Conservation (phyloP, 2,888 invertebrate genomes). For the Fabriciana adippe region DNA sequence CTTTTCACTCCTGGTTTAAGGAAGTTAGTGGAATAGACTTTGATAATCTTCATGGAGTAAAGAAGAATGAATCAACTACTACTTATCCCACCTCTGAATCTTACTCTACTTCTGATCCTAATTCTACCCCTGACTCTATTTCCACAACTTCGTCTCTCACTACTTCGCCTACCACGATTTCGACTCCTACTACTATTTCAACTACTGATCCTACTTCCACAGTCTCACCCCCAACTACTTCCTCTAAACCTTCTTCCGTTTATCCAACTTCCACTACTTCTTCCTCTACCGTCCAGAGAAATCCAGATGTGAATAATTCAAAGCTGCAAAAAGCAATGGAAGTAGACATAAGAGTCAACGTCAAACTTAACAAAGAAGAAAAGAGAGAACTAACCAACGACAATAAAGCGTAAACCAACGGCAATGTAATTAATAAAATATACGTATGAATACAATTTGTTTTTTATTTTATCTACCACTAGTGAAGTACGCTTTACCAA, state of each 20-base stretch:
- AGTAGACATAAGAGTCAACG: slow-evolving; percentile 68
- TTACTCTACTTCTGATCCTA: background rate
- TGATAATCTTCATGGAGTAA: slow-evolving; percentile 51
- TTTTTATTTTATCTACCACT: too few relatives aligned
- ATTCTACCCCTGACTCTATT: background rate
- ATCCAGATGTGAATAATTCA: slow-evolving; percentile 50
- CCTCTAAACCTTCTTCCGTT: too few relatives aligned
- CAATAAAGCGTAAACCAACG: too few relatives aligned
- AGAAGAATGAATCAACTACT: slow-evolving; percentile 43
- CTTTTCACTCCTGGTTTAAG: slow-evolving; percentile 64
- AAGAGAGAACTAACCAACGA: slow-evolving; percentile 39
- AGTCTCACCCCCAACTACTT: too few relatives aligned
- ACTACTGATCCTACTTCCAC: too few relatives aligned
- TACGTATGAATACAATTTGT: too few relatives aligned
- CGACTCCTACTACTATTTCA: too few relatives aligned
- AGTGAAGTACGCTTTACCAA: too few relatives aligned
- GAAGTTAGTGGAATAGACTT: slow-evolving; percentile 64
- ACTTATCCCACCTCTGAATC: slow-evolving; percentile 6
- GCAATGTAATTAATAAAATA: too few relatives aligned
- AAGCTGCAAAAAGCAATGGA: slow-evolving; percentile 65
- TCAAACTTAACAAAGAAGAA: slow-evolving; percentile 59
- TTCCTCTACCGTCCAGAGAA: too few relatives aligned
- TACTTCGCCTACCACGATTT: too few relatives aligned
- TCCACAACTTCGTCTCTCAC: background rate
- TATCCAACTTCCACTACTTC: too few relatives aligned